These are phyloP conservation scores for Corythaixoides concolor DNA, from an alignment of 2,113 vertebrate genomes.

Conservation along the genomic window DNA sequence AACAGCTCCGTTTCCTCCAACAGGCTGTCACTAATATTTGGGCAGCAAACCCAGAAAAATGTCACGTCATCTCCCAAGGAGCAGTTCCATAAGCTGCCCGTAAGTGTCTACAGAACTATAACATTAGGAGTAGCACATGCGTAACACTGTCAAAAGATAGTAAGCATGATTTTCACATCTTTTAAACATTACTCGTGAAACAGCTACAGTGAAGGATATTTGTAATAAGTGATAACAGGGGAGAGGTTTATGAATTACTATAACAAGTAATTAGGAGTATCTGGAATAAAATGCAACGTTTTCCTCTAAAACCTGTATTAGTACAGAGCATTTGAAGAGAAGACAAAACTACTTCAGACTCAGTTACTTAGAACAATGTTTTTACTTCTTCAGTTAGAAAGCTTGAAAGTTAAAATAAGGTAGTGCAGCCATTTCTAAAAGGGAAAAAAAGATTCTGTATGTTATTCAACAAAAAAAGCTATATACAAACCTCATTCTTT, in stretches of 20 bases:
- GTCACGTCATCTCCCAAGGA: neutral
- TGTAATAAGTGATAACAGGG: neutral
- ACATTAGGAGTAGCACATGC: neutral
- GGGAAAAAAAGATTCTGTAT: neutral
- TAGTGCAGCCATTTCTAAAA: neutral
- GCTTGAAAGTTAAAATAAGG: neutral
- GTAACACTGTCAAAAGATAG: neutral
- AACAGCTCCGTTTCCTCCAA: neutral
- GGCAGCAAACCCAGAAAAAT: neutral
- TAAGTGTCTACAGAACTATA: neutral
- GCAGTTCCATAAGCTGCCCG: neutral
- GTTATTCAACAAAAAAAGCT: neutral
- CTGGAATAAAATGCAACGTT: neutral
- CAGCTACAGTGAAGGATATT: neutral
- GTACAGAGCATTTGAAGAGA: neutral
- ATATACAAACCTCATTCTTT: neutral
- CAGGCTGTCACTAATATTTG: neutral
- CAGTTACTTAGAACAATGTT: neutral
- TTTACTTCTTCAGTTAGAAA: neutral
- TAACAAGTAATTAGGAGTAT: neutral
- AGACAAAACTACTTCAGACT: neutral
- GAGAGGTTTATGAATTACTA: neutral
- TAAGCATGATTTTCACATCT: neutral
- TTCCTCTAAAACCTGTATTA: neutral
- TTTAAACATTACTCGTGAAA: neutral